phyloP scores from a whole-genome alignment of 2,888 invertebrate genomes.

The Sinohyriopsis cumingii region DNA sequence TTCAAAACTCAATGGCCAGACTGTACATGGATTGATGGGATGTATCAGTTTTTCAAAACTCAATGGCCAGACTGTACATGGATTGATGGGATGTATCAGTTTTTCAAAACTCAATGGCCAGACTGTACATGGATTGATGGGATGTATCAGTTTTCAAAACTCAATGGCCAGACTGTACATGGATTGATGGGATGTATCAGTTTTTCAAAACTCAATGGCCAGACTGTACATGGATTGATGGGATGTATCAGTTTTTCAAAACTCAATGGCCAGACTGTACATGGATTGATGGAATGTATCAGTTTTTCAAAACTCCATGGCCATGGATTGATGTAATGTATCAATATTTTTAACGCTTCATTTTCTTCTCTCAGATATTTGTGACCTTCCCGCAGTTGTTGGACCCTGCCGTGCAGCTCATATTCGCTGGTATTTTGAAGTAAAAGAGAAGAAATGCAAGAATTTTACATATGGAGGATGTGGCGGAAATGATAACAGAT shows the following conservation, averaged over 20 bases:
- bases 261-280: background rate
- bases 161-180: too few relatives aligned
- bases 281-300: background rate
- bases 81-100: background rate
- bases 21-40: background rate
- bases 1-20: background rate
- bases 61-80: too few relatives aligned
- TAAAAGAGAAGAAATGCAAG: slow-evolving; percentile 80
- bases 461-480: slow-evolving; percentile 89
- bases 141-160: background rate
- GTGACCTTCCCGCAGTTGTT: slow-evolving; percentile 78
- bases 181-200: background rate
- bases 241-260: background rate
- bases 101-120: background rate
- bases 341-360: background rate
- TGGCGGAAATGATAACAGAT: slow-evolving; percentile 81
- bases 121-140: too few relatives aligned
- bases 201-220: background rate
- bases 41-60: background rate
- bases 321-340: background rate
- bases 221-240: too few relatives aligned
- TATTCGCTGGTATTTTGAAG: slow-evolving; percentile 83
- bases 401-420: slow-evolving; percentile 82
- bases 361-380: slow-evolving; percentile 66
- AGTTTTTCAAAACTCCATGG: background rate